Conservation (phyloP, 1,140 invertebrate genomes). For the Cherax quadricarinatus region DNA sequence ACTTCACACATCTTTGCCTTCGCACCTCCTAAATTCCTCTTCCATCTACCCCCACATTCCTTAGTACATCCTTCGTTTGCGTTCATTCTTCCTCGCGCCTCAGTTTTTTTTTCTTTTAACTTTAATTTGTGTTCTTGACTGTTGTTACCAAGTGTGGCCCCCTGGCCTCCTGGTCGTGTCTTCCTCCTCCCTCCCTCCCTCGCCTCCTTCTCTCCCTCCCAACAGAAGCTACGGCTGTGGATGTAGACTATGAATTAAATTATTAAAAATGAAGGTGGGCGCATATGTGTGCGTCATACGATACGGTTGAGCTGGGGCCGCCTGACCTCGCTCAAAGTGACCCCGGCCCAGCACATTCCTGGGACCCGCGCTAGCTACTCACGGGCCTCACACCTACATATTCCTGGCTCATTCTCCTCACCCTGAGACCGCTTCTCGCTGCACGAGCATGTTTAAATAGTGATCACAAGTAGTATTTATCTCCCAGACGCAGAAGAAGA, state of each 20-base stretch:
- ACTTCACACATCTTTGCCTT: too few species aligned
- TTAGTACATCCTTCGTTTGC: too few species aligned
- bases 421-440: neutral
- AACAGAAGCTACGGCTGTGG: conserved; percentile 28
- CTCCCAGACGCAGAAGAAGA: conserved; percentile 6
- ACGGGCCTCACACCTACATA: neutral
- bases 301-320: conserved; percentile 34
- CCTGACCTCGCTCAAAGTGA: conserved; percentile 22
- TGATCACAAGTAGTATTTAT: neutral
- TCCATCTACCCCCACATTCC: too few species aligned
- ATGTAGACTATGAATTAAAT: conserved; percentile 52
- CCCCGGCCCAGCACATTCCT: neutral
- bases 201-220: neutral
- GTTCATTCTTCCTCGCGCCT: too few species aligned
- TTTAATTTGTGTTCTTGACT: too few species aligned
- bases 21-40: too few species aligned
- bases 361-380: neutral
- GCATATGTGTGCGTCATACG: conserved; percentile 37
- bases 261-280: conserved; percentile 37
- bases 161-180: too few species aligned
- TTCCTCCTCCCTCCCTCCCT: neutral
- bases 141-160: too few species aligned
- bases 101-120: too few species aligned
- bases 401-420: neutral
- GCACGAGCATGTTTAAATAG: too few species aligned